Percentiles rank a stretch among this genome's conserved stretches.
Evolutionary conservation across 1,140 invertebrate genomes (phyloP).

Genomic region (Drosophila oshimai): DNA sequence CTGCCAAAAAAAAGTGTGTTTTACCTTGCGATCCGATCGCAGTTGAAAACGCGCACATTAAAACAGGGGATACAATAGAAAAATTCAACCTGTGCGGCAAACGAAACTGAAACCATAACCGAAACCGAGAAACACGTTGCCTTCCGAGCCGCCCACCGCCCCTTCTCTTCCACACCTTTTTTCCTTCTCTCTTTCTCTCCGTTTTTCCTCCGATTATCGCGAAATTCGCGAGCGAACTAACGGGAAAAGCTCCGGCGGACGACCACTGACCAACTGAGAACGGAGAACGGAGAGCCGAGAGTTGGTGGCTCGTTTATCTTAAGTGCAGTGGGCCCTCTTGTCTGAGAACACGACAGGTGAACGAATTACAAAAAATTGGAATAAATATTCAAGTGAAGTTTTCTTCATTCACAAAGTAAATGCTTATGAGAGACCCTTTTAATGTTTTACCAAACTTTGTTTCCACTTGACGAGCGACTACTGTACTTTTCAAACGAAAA

Average conservation of each 20-base stretch:
- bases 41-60: background rate
- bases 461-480: background rate
- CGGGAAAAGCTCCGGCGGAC: slow-evolving; percentile 54
- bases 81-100: slow-evolving; percentile 32
- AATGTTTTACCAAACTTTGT: too few species aligned
- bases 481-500: slow-evolving; percentile 7
- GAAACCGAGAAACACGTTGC: slow-evolving; percentile 46
- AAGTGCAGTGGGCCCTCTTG: background rate
- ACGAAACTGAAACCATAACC: slow-evolving; percentile 30
- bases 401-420: too few species aligned
- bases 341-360: background rate
- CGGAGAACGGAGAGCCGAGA: slow-evolving; percentile 11
- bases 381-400: too few species aligned
- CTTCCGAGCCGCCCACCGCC: background rate
- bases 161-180: background rate
- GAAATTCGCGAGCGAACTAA: slow-evolving; percentile 43
- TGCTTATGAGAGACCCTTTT: too few species aligned
- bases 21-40: slow-evolving; percentile 9
- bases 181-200: background rate
- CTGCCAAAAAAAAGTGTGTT: slow-evolving; percentile 13
- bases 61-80: slow-evolving; percentile 11
- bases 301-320: slow-evolving; percentile 3
- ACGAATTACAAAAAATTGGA: background rate
- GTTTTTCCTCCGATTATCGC: slow-evolving; percentile 44
- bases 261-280: slow-evolving; percentile 46